Conservation (phyloP, 2,888 invertebrate genomes). For the Drosophila rellima region DNA sequence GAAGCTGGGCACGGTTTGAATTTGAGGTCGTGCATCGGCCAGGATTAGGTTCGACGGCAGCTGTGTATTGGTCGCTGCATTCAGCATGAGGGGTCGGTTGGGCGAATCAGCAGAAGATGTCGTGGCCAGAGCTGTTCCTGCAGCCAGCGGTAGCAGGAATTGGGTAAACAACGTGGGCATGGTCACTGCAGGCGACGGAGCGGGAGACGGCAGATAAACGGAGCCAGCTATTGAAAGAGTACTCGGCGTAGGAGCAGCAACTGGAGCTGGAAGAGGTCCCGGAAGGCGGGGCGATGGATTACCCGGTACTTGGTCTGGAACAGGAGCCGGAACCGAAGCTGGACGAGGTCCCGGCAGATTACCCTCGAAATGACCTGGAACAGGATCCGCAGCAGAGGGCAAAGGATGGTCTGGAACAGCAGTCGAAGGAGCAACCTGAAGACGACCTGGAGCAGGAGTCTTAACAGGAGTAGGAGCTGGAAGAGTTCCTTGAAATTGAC, state of each 20-base stretch:
- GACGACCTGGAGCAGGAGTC: neutral
- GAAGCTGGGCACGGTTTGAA: slow-evolving; percentile 34
- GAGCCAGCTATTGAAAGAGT: neutral
- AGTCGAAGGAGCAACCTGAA: neutral
- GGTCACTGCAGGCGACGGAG: neutral
- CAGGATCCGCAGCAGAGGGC: neutral
- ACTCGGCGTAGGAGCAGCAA: neutral
- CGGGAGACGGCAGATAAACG: neutral
- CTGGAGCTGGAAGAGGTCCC: neutral
- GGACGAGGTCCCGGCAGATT: neutral
- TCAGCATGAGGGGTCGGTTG: slow-evolving; percentile 18
- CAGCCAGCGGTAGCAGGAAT: neutral
- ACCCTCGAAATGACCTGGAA: neutral
- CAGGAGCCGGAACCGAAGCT: neutral
- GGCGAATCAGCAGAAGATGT: neutral
- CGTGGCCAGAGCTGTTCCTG: neutral
- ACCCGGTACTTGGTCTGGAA: neutral
- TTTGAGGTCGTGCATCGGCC: neutral
- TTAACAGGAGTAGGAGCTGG: neutral
- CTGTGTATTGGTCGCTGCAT: slow-evolving; percentile 51
- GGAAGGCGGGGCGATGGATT: neutral
- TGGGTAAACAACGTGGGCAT: slow-evolving; percentile 1
- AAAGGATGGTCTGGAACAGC: neutral
- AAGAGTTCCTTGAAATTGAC: neutral
- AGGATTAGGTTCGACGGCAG: neutral